Base-by-base conservation (phyloP, 1,140 invertebrate species). In the Zaprionus gabonicus region DNA sequence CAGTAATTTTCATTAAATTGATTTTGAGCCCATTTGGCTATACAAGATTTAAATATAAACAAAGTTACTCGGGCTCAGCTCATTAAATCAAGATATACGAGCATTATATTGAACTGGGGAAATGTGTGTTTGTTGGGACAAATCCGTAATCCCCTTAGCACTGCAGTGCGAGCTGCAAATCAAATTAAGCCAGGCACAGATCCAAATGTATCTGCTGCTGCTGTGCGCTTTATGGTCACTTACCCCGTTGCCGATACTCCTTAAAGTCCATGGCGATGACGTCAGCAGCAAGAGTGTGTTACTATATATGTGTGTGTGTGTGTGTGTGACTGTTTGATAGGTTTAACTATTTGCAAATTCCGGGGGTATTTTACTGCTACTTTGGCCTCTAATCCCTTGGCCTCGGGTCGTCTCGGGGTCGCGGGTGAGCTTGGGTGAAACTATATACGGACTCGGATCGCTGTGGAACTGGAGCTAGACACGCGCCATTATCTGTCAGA, bases 161-260 rank as follows among this genome's bases (percentile, higher is more conserved):
- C 36, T 67, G 68, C 60, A 63, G n/a, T 49, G 15, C 15, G 36
- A 20, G 36, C 46, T 60, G 59, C 58, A 70, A 70, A 62, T 70
- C 68, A 67, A 67, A 58, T 67, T 67, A 67, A 67, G 64, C 34
- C 34, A 25, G 13, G 15, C 5, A 5, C 25, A 66, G 65, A 67
- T 69, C 27, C 55, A 56, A 53, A 41, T 70, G 58, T 63, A 55
- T 70, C 41, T 59, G 57, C 75, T 63, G 73, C 58, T 58, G 81
- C 85, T 84, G 81, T 79, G 85, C 36, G 80, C 46, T 77, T 84
- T 77, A 88, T 82, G 74, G 60, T 69, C 68, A 91, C 88, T 91
- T 64, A 91, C 90, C 90, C 80, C 90, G 17, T 65, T 91, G 90
- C 2, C 90, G 90, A 76, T 91, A 91, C 74, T 91, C 90, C 79